Conservation (phyloP, 1,140 invertebrate species). For the Bombyx mandarina region DNA sequence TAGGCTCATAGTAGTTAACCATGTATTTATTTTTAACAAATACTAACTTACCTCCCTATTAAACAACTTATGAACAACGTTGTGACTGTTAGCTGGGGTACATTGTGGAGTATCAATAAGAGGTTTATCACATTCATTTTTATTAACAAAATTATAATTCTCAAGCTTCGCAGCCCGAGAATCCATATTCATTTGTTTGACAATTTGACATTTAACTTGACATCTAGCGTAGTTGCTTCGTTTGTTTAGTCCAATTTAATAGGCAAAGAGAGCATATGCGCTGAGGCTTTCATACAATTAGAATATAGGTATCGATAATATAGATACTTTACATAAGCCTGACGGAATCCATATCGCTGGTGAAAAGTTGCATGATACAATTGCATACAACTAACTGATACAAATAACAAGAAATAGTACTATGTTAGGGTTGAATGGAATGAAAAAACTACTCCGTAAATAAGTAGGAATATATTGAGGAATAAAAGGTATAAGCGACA, state of each 20-base stretch:
- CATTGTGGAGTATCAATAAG: constrained; percentile 31
- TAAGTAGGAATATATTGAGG: too few relatives aligned
- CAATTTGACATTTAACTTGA: constrained; percentile 12
- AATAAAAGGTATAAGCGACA: too few relatives aligned
- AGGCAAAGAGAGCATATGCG: background rate
- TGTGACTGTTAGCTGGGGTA: constrained; percentile 34
- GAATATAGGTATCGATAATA: too few relatives aligned
- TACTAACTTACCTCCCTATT: constrained; percentile 57
- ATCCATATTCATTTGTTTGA: constrained; percentile 67
- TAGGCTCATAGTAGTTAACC: constrained; percentile 10
- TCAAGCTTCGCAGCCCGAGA: constrained; percentile 42
- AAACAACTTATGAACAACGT: constrained; percentile 61
- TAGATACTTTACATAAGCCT: too few relatives aligned
- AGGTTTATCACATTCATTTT: constrained; percentile 41
- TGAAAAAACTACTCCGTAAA: too few relatives aligned
- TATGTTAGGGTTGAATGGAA: too few relatives aligned
- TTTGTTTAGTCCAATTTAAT: background rate
- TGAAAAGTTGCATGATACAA: too few relatives aligned
- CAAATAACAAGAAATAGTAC: too few relatives aligned
- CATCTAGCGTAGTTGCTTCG: background rate
- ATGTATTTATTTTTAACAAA: constrained; percentile 17
- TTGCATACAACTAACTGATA: too few relatives aligned
- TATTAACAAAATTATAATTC: constrained; percentile 35
- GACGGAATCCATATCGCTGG: too few relatives aligned
- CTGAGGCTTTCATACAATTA: too few relatives aligned